Evolutionary conservation across 2,113 vertebrate genomes (phyloP).

Genomic region (Phylloscopus whistleri): DNA sequence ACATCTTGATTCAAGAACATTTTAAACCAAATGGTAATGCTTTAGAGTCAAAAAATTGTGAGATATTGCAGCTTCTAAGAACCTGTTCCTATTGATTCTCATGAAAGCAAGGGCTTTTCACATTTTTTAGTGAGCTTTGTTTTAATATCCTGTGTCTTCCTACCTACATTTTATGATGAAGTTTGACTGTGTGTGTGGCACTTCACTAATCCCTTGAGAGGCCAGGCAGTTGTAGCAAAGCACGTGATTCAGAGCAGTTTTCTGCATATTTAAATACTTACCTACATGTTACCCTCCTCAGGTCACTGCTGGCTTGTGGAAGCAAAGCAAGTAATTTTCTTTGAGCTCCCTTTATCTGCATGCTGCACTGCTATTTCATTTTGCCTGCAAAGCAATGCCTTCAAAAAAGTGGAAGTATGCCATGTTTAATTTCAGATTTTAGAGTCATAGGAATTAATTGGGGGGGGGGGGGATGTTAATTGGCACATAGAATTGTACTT

Average conservation of each 20-base stretch:
- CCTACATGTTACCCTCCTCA: neutral
- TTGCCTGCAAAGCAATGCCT: neutral
- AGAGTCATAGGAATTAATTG: neutral
- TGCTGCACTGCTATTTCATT: neutral
- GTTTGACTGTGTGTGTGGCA: neutral
- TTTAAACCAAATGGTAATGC: neutral
- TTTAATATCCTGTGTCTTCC: neutral
- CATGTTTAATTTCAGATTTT: neutral
- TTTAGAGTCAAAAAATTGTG: neutral
- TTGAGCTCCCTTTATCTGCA: neutral
- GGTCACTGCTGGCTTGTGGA: neutral
- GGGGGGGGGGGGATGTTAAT: neutral
- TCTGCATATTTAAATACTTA: neutral
- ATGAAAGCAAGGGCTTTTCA: neutral
- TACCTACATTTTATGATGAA: neutral
- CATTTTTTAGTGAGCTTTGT: neutral
- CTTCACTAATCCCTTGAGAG: neutral
- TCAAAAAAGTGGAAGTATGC: neutral
- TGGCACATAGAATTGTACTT: neutral
- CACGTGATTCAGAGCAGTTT: neutral
- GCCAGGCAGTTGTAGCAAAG: neutral
- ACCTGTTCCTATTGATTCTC: neutral
- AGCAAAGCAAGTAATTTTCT: neutral
- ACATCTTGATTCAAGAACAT: neutral
- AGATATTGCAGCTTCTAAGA: neutral